Base-by-base conservation (phyloP, 53 echinoderm and acorn worm species). In the Hippasteria phrygiana region DNA sequence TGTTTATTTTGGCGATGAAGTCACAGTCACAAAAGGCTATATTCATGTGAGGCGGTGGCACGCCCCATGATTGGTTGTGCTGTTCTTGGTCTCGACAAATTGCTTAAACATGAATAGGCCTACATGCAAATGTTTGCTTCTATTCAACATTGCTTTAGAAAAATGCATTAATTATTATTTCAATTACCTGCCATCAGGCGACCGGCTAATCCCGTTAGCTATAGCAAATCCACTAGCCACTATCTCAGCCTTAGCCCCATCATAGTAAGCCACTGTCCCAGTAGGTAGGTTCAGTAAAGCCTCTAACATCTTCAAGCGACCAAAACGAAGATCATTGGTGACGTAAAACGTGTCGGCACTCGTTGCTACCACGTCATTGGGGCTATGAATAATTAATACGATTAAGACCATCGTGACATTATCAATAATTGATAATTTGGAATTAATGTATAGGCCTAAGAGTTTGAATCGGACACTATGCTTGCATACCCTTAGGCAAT, bases 121-220 rank as follows among this genome's bases (percentile, higher is more conserved):
- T n/a, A n/a, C n/a, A n/a, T n/a, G n/a, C n/a, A n/a, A n/a, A n/a
- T n/a, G n/a, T n/a, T n/a, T n/a, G n/a, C n/a, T n/a, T n/a, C n/a
- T n/a, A n/a, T n/a, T 32, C 3, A 3, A 37, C 22, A 13, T 53
- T 77, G 31, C 32, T 0, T 32, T 33, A 39, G 20, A n/a, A 41
- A 56, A n/a, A n/a, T n/a, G n/a, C n/a, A n/a, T n/a, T n/a, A 8
- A 14, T 8, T 14, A 8, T 10, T 14, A 14, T 8, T 48, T 10
- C 48, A 48, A 13, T 85, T 90, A 94, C 94, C 76, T 93, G 3
- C 91, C 77, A 70, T 96, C 92, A 5, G 70, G 76, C 34, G 96
- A 96, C 16, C 62, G 55, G 56, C 73, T 90, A 4, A 96, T 88
- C 0, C 94, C 96, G 80, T 96, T 96, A 8, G 93, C 35, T 27